phyloP scores from a whole-genome alignment of 37 sponge, comb jelly and placozoan species.

The Mnemiopsis leidyi region DNA sequence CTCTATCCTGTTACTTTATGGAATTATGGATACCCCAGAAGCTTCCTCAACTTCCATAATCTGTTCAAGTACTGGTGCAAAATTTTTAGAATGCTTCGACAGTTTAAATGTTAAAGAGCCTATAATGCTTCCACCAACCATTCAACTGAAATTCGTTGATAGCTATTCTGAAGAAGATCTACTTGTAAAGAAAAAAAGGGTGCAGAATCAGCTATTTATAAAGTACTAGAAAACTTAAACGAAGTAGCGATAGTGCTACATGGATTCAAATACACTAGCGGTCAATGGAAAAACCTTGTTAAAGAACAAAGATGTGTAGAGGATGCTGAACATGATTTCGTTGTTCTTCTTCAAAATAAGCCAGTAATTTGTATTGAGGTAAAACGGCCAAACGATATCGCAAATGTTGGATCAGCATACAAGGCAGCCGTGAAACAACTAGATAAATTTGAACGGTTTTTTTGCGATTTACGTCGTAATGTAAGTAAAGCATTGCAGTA shows the following conservation, averaged over 20 bases:
- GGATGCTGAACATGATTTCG: background rate
- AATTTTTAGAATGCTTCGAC: too few species aligned
- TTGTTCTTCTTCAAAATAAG: background rate
- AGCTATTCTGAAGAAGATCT: background rate
- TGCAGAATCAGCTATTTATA: background rate
- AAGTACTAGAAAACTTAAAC: background rate
- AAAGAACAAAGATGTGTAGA: background rate
- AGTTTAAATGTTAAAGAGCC: background rate
- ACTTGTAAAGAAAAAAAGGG: background rate
- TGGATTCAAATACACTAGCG: background rate
- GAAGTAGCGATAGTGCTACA: background rate
- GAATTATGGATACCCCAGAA: too few species aligned
- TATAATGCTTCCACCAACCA: background rate
- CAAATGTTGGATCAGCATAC: background rate
- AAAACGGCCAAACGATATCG: background rate
- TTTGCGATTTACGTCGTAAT: background rate
- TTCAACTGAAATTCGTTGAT: background rate
- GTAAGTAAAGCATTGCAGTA: background rate
- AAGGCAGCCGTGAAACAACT: background rate
- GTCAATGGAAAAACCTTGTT: background rate
- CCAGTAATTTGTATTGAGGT: background rate
- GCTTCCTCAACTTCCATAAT: too few species aligned
- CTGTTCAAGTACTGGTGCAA: too few species aligned
- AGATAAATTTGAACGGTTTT: background rate
- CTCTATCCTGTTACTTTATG: too few species aligned